Conservation (phyloP, 2,797 vertebrate genomes). For the Apodemus agrarius region DNA sequence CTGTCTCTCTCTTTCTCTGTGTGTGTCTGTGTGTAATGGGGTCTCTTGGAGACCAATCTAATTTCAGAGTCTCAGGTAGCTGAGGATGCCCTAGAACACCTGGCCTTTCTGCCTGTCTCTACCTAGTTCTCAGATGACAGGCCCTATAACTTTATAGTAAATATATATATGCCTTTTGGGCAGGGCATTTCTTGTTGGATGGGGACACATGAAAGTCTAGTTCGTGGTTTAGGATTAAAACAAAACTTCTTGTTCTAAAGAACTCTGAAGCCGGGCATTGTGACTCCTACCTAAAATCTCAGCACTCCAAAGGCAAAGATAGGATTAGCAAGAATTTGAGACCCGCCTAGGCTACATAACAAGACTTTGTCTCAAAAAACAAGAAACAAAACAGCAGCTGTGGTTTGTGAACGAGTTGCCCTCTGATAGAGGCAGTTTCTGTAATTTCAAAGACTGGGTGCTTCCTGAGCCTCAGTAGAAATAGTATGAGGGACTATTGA, state of each 20-base stretch:
- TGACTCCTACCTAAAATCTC: background rate
- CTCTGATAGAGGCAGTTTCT: conserved; percentile 9
- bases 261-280: background rate
- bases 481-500: background rate
- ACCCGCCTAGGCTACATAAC: background rate
- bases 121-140: background rate
- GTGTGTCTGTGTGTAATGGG: background rate
- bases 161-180: too few species aligned
- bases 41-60: background rate
- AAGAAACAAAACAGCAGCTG: background rate
- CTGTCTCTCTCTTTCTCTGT: background rate
- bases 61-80: background rate
- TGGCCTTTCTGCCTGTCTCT: background rate
- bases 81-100: background rate
- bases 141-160: background rate
- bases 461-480: background rate
- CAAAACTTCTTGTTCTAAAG: background rate
- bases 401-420: background rate
- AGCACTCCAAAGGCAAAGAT: background rate
- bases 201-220: background rate
- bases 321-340: background rate
- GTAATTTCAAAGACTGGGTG: conserved; percentile 10
- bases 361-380: background rate
- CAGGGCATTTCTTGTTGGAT: background rate
- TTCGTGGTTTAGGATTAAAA: conserved; percentile 52